phyloP scores from a whole-genome alignment of 2,888 invertebrate species.

The Sympetrum striolatum region DNA sequence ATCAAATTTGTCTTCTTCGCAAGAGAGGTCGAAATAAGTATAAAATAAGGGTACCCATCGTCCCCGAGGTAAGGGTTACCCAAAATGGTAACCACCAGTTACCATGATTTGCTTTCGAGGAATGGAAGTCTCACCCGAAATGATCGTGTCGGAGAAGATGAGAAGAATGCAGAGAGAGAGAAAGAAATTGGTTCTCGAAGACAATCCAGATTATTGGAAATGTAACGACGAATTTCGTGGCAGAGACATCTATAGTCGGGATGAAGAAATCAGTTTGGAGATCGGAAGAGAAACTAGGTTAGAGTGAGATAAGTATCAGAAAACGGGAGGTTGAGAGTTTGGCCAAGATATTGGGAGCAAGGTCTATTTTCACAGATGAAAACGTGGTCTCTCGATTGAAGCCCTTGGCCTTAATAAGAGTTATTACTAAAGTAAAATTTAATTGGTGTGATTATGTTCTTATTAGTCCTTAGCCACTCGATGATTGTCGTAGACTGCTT shows the following conservation, averaged over 20 bases:
- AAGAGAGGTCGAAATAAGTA: too few relatives aligned
- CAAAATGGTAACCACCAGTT: background rate
- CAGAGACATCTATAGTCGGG: background rate
- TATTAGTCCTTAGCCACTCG: too few relatives aligned
- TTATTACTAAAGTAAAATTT: background rate
- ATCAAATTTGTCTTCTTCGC: too few relatives aligned
- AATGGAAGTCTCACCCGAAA: background rate
- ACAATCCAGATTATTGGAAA: background rate
- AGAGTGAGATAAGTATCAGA: background rate
- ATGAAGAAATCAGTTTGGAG: background rate
- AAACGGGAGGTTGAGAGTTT: background rate
- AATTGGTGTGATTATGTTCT: too few relatives aligned
- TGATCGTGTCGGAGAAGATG: background rate
- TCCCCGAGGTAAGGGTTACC: too few relatives aligned
- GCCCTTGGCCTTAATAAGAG: background rate
- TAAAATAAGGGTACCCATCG: too few relatives aligned
- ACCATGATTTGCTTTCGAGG: background rate
- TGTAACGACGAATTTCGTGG: background rate
- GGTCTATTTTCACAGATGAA: background rate
- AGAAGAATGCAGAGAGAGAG: background rate
- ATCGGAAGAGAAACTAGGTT: background rate
- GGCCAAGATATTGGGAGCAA: background rate
- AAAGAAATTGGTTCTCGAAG: background rate
- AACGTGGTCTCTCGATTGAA: background rate
- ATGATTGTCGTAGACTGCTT: too few relatives aligned